Conservation (phyloP, 1,140 invertebrate genomes). For the Palaemon carinicauda region DNA sequence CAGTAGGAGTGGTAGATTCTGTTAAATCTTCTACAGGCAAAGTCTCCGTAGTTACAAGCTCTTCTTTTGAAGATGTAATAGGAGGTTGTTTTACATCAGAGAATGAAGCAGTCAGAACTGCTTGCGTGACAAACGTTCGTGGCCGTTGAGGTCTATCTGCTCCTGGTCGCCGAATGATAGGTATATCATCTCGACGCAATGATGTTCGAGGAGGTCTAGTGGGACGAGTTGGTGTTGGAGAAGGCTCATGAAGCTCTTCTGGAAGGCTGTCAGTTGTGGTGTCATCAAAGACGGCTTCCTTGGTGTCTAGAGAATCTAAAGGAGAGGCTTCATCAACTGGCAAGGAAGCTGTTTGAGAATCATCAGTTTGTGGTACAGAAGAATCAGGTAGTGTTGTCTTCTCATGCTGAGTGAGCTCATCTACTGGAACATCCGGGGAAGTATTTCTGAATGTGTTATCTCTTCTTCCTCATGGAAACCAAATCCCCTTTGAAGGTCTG, state of each 20-base stretch:
- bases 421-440: no score
- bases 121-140: no score
- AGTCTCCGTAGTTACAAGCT: neutral
- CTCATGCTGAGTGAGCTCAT: no score
- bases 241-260: conserved; percentile 7
- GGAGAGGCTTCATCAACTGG: neutral
- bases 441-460: neutral
- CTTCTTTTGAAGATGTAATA: conserved; percentile 2
- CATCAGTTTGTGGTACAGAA: no score
- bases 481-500: no score
- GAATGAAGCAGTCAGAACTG: no score
- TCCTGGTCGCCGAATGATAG: conserved; percentile 53
- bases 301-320: neutral
- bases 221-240: conserved; percentile 26
- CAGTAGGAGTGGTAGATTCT: neutral
- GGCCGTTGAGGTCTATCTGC: conserved; percentile 18
- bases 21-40: neutral
- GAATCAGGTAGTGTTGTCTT: no score
- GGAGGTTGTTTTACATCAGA: neutral
- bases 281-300: neutral
- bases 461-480: no score
- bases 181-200: conserved; percentile 56
- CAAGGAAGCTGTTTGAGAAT: neutral
- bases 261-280: neutral
- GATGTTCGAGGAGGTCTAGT: conserved; percentile 46